Evolutionary conservation across 2,113 vertebrate species (phyloP).

Genomic region (Dipodomys spectabilis): DNA sequence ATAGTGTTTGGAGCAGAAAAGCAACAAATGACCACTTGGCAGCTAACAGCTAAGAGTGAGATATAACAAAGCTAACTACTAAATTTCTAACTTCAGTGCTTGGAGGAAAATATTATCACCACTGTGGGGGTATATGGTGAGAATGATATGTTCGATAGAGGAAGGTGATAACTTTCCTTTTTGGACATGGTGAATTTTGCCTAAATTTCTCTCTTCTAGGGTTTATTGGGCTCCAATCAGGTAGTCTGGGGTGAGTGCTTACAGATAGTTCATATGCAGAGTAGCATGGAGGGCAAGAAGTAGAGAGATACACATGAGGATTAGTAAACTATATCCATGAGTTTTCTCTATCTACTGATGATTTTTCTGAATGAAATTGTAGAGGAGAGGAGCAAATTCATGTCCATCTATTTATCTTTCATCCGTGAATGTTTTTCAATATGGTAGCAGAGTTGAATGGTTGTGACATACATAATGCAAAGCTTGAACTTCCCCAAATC

Average conservation of each 20-base stretch:
- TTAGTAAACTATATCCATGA: constrained; percentile 4
- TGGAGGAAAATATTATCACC: neutral
- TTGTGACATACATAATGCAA: neutral
- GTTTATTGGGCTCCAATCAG: neutral
- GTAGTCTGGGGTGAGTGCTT: neutral
- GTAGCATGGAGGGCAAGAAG: neutral
- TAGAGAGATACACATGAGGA: neutral
- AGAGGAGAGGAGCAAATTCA: neutral
- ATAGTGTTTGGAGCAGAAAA: neutral
- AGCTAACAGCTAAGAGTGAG: neutral
- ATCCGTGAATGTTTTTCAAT: neutral
- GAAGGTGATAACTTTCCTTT: constrained; percentile 2
- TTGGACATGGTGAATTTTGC: constrained; percentile 17
- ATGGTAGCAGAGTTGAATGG: neutral
- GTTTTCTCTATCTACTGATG: neutral
- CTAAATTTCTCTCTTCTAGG: neutral
- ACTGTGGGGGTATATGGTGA: neutral
- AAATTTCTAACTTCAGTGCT: neutral
- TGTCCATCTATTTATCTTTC: neutral
- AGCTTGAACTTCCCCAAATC: neutral
- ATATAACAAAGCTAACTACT: constrained; percentile 31
- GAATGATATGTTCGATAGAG: neutral
- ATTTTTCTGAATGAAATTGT: constrained; percentile 32
- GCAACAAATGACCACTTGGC: neutral
- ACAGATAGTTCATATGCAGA: neutral